These are phyloP conservation scores for Eurois occulta DNA, from an alignment of 2,888 invertebrate species.

Conservation along the genomic window DNA sequence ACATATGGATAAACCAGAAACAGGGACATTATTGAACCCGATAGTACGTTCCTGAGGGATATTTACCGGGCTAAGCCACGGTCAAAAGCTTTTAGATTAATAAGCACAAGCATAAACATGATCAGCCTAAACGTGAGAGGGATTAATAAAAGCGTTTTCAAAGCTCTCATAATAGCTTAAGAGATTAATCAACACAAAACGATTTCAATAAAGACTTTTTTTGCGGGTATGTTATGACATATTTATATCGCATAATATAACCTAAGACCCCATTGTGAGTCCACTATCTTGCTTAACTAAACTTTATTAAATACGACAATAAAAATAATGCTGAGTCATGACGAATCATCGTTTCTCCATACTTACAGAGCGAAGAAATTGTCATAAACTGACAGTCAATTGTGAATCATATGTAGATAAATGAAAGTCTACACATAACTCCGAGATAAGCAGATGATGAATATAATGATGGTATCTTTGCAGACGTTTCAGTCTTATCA, in stretches of 20 bases:
- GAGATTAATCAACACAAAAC: not conserved
- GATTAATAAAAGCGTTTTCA: not conserved
- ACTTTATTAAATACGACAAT: not conserved
- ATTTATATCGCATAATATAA: slow-evolving; percentile 4
- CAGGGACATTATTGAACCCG: not conserved
- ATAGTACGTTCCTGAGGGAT: not conserved
- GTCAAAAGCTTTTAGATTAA: not conserved
- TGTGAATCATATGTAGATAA: slow-evolving; percentile 33
- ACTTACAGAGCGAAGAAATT: slow-evolving; percentile 15
- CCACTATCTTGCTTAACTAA: not conserved
- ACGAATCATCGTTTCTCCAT: slow-evolving; percentile 27
- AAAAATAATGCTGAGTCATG: slow-evolving; percentile 34
- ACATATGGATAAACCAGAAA: not conserved
- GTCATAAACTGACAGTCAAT: not conserved
- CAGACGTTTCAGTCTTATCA: not conserved
- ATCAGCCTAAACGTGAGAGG: not conserved
- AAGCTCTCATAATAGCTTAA: not conserved
- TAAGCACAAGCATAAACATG: not conserved
- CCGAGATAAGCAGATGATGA: slow-evolving; percentile 21
- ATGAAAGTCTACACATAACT: slow-evolving; percentile 1
- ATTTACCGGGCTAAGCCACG: not conserved
- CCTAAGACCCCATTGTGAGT: not conserved
- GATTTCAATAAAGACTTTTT: not conserved
- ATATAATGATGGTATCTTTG: not conserved
- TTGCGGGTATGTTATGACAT: not conserved